Base-by-base conservation (phyloP, 2,888 invertebrate genomes). In the Ennomos erosarius region DNA sequence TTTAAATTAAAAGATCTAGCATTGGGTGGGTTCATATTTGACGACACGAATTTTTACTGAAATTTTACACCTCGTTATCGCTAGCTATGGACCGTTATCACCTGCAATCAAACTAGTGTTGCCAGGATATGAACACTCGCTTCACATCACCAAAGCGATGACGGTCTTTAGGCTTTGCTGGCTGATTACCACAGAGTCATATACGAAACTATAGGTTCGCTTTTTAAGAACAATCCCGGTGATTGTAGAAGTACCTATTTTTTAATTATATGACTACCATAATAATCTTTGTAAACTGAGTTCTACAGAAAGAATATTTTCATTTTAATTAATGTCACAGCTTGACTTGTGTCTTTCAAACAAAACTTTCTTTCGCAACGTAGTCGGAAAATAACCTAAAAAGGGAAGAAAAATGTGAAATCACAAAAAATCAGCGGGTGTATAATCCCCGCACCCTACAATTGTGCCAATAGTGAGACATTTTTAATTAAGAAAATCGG, bases 401-500 rank as follows among this genome's bases (percentile, higher is more conserved):
- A 33, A 36, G 26, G 33, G 47, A 35, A 35, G 35, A 50, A 53
- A 34, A 59, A 39, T 10, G 50, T 59, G 43, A 55, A 51, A 51
- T 47, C 37, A 47, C 50, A 52, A 57, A 58, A 62, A 62, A 67
- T 67, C 65, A 59, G 48, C 44, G 54, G 65, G 58, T 68, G 60
- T 70, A 65, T 50, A 64, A 50, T 49, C 50, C 55, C 43, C 36
- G 36, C 48, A 58, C 66, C 61, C 61, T 39, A 55, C 74, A 71
- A 81, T 82, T 82, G 81, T 85, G 68, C 68, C 73, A 79, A 82
- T 88, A 87, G 88, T 88, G 82, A 80, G 84, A 87, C 79, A 84
- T 86, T 87, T 90, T 90, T 89, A 90, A 90, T 90, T 89, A 90
- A 87, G 88, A 84, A 87, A 87, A 88, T 88, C 87, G 87, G 78